Base-by-base conservation (phyloP, 2,888 invertebrate genomes). In the Andrena trimmerana region DNA sequence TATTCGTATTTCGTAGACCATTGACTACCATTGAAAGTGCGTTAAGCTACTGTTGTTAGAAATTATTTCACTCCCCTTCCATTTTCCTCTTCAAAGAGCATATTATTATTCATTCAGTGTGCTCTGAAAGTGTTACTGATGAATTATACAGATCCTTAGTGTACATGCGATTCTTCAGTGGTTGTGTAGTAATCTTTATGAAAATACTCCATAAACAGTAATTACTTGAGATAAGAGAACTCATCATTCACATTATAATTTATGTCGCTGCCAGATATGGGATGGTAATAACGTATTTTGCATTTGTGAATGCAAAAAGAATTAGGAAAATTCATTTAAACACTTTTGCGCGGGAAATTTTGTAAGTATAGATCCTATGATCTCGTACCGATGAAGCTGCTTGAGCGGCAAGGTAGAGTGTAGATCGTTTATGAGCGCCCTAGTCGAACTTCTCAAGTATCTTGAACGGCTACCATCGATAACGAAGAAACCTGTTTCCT, bases 361-460 rank as follows among this genome's bases (percentile, higher is more conserved):
- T 33, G 7, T 60, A 65, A 63, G 2, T 27, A 36, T n/a, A 27
- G 20, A 54, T 31, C 27, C n/a, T 36, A 16, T 2, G 16, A 10
- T 24, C 0, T 24, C 6, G 16, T 57, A 59, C 57, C 54, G 67
- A 68, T 33, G 8, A 8, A 7, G n/a, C 10, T 48, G 8, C n/a
- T 8, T 63, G 8, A 62, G 62, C 65, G 83, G 42, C 85, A 71
- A 77, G 67, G 71, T 27, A 65, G 29, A 54, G 31, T 59, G 20
- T 69, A n/a, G 42, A 27, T 71, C 57, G 79, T 72, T 72, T 59
- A 27, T 77, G 85, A 57, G 83, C 86, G 85, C 85, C 83, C 27
- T 48, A 54, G 31, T 54, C 8, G 33, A 60, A 8, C 6, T 27
- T n/a, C 8, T 10, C 31, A 86, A 85, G 57, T 59, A 68, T 24